phyloP scores from a whole-genome alignment of 2,113 vertebrate genomes.

The Clupea harengus region DNA sequence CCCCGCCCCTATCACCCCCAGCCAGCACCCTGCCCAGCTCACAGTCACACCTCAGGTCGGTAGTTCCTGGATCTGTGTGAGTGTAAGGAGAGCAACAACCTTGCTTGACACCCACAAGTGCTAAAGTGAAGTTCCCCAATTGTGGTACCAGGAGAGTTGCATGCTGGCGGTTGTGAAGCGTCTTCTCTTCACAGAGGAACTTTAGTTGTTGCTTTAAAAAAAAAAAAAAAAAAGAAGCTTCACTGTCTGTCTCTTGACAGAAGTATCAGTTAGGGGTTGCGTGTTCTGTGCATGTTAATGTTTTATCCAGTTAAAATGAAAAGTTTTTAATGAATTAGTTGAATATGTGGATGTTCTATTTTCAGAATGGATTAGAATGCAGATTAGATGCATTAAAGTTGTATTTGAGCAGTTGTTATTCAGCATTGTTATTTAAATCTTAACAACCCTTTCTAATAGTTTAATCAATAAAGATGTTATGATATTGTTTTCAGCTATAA shows the following conservation, averaged over 20 bases:
- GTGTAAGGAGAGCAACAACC: background rate
- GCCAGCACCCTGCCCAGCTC: slow-evolving; percentile 7
- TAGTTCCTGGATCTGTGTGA: background rate
- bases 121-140: slow-evolving; percentile 38
- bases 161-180: background rate
- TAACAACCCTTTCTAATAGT: background rate
- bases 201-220: background rate
- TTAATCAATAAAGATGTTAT: background rate
- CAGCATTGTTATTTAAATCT: background rate
- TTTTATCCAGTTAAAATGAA: background rate
- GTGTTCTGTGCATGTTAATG: background rate
- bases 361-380: background rate
- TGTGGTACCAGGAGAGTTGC: background rate
- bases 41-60: slow-evolving; percentile 1
- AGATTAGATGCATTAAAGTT: background rate
- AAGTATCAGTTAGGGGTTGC: background rate
- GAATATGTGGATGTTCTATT: background rate
- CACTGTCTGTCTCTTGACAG: background rate
- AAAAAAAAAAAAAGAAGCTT: background rate
- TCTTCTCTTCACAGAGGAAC: slow-evolving; percentile 13
- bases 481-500: background rate
- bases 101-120: slow-evolving; percentile 13
- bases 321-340: background rate
- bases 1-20: background rate
- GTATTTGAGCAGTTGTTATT: background rate